A percentile compares a stretch with the other conserved stretches of the same genome.
These are phyloP conservation scores for Drosophila mauritiana DNA, from an alignment of 1,140 invertebrate genomes.

Conservation along the genomic window DNA sequence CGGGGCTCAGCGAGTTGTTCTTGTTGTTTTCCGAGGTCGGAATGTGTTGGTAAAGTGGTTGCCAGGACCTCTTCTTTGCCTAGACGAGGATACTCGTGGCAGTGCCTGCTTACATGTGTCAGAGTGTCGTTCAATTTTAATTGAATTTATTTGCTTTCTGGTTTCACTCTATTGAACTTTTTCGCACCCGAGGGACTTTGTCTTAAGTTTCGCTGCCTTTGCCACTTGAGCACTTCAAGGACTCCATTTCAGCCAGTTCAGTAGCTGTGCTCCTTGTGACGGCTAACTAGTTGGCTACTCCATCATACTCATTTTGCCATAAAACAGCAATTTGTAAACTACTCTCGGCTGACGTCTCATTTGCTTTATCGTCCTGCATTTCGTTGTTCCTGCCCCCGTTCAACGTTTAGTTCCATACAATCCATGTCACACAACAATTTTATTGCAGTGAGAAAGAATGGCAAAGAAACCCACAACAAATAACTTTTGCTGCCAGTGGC, in stretches of 20 bases:
- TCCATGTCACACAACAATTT: constrained; percentile 45
- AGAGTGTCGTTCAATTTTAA: constrained; percentile 42
- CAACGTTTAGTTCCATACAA: constrained; percentile 9
- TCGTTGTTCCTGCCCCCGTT: background rate
- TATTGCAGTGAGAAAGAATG: constrained; percentile 25
- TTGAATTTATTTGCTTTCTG: constrained; percentile 44
- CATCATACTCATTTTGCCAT: constrained; percentile 22
- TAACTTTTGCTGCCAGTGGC: constrained; percentile 42
- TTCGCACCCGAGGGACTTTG: background rate
- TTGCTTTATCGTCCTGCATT: constrained; percentile 19
- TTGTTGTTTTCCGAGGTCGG: constrained; percentile 27
- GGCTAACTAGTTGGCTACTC: constrained; percentile 2
- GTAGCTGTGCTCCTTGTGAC: constrained; percentile 4
- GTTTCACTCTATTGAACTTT: constrained; percentile 11
- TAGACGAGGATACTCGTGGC: constrained; percentile 10
- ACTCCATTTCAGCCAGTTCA: constrained; percentile 2
- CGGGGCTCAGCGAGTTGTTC: constrained; percentile 19
- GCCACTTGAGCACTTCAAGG: no score
- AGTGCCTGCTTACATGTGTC: constrained; percentile 45
- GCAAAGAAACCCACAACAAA: constrained; percentile 31
- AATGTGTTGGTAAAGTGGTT: constrained; percentile 63
- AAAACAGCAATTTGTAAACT: constrained; percentile 43
- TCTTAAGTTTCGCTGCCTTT: background rate
- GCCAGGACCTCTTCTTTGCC: constrained; percentile 22
- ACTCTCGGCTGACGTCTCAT: constrained; percentile 38